A percentile compares a stretch with the other conserved stretches of the same genome.
Conservation (phyloP, 2,888 invertebrate genomes). For the Brachyptera putata region DNA sequence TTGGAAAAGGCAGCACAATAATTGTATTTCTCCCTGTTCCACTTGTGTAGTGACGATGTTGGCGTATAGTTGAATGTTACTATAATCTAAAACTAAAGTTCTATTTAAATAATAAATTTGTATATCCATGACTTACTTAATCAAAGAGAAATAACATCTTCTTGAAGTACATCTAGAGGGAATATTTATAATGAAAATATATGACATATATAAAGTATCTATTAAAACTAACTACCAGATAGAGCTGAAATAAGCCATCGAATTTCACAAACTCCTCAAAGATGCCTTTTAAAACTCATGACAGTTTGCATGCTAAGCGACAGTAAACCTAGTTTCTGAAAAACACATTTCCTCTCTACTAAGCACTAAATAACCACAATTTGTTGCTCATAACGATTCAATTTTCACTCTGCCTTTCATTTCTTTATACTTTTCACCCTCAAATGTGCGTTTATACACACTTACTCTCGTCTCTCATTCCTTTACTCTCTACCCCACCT, state of each 20-base stretch:
- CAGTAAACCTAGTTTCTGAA: background rate
- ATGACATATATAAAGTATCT: too few species aligned
- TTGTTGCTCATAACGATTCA: slow-evolving; percentile 27
- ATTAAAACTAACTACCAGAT: too few species aligned
- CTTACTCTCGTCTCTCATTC: background rate
- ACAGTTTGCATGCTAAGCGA: background rate
- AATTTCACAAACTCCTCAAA: background rate
- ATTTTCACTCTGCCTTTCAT: slow-evolving; percentile 23
- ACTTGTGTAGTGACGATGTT: too few species aligned
- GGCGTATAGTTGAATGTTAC: too few species aligned
- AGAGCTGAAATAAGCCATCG: background rate
- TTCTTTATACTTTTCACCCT: slow-evolving; percentile 25
- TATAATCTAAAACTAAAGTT: too few species aligned
- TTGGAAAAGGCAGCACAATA: too few species aligned
- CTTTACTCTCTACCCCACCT: background rate
- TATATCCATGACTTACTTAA: too few species aligned
- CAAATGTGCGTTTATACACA: background rate
- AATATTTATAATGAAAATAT: too few species aligned
- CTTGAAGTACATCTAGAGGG: too few species aligned
- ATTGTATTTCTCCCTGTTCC: too few species aligned
- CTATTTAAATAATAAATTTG: too few species aligned
- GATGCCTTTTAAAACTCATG: background rate
- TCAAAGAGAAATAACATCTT: too few species aligned
- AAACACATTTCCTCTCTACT: slow-evolving; percentile 1
- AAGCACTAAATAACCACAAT: slow-evolving; percentile 20